These are phyloP conservation scores for Monochamus saltuarius DNA, from an alignment of 1,140 invertebrate species.

Conservation along the genomic window DNA sequence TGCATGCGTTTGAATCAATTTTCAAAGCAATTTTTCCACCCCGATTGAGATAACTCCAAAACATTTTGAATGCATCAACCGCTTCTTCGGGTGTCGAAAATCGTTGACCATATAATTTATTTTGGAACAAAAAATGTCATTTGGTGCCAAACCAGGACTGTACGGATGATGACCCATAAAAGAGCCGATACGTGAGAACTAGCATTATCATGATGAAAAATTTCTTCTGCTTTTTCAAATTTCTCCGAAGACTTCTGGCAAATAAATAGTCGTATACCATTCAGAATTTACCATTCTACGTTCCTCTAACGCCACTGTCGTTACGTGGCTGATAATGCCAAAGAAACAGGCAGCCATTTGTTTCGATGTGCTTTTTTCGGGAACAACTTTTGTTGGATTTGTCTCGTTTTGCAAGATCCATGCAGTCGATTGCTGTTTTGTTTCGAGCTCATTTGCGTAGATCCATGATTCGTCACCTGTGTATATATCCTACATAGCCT, in stretches of 20 bases:
- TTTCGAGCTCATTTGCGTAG: slow-evolving; percentile 40
- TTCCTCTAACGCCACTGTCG: neutral
- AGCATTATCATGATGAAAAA: neutral
- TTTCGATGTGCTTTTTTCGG: slow-evolving; percentile 38
- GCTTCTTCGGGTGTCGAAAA: neutral
- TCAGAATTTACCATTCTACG: neutral
- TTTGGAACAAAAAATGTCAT: neutral
- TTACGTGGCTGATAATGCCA: slow-evolving; percentile 25
- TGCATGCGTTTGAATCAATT: slow-evolving; percentile 6
- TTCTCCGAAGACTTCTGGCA: too few species aligned
- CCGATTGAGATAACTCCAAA: neutral
- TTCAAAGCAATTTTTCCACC: neutral
- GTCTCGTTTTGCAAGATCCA: slow-evolving; percentile 46
- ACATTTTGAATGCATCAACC: neutral
- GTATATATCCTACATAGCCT: neutral
- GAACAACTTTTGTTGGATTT: slow-evolving; percentile 47
- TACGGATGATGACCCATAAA: neutral
- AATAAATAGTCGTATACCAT: neutral
- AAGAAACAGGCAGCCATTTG: slow-evolving; percentile 43
- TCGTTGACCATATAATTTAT: slow-evolving; percentile 7
- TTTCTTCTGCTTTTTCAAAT: neutral
- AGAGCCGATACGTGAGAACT: neutral
- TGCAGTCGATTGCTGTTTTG: slow-evolving; percentile 35
- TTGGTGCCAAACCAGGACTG: neutral
- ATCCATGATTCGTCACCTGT: slow-evolving; percentile 24